These are phyloP conservation scores for Oryzias curvinotus DNA, from an alignment of 2,113 vertebrate genomes.

Conservation along the genomic window DNA sequence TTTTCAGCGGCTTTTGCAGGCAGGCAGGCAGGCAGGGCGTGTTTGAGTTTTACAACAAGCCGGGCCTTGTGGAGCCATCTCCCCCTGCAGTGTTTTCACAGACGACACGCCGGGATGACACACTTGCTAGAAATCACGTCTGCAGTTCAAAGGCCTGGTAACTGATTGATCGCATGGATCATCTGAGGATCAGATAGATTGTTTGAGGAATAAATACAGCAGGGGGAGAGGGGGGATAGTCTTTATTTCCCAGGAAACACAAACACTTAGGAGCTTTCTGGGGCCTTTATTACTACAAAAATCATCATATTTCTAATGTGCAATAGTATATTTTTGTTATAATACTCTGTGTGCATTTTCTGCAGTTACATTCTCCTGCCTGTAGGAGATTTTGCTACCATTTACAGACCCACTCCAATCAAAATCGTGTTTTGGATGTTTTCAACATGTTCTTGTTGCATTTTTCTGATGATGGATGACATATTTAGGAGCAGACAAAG, in stretches of 20 bases:
- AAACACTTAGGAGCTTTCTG: too few species aligned
- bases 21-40: slow-evolving; percentile 19
- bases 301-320: neutral
- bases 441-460: too few species aligned
- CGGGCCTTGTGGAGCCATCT: slow-evolving; percentile 50
- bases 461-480: too few species aligned
- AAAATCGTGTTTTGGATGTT: too few species aligned
- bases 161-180: slow-evolving; percentile 61
- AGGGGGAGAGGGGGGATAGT: neutral
- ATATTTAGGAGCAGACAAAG: too few species aligned
- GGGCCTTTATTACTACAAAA: neutral
- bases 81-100: slow-evolving; percentile 64
- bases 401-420: too few species aligned
- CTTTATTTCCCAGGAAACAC: neutral
- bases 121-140: slow-evolving; percentile 63
- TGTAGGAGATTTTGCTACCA: too few species aligned
- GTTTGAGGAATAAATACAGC: slow-evolving; percentile 17
- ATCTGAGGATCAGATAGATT: slow-evolving; percentile 1
- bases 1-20: slow-evolving; percentile 20
- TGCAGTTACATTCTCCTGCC: too few species aligned
- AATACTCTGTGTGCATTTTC: too few species aligned
- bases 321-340: too few species aligned
- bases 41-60: slow-evolving; percentile 58
- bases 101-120: slow-evolving; percentile 58
- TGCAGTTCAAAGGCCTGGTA: slow-evolving; percentile 66